Evolutionary conservation across 2,113 vertebrate species (phyloP).

Genomic region (Penelope pileata): DNA sequence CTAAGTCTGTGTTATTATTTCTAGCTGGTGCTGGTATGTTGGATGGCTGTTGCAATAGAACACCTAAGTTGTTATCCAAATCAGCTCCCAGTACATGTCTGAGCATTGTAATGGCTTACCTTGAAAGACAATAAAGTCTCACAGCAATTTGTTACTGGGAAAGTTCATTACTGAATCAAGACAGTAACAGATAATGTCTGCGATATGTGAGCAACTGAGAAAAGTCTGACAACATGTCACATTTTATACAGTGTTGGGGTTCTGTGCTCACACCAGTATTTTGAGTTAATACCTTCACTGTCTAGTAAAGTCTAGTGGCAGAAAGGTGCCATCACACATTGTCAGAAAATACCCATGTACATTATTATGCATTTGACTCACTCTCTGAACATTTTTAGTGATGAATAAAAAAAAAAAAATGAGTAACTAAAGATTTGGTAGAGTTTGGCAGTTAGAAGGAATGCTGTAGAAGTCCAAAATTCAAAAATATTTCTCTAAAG

Average conservation of each 20-base stretch:
- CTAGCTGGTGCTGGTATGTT: neutral
- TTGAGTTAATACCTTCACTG: slow-evolving; percentile 20
- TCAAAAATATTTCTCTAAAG: slow-evolving; percentile 38
- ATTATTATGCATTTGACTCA: slow-evolving; percentile 7
- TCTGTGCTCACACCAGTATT: neutral
- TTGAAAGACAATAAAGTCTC: neutral
- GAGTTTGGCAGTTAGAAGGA: slow-evolving; percentile 43
- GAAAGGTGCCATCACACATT: slow-evolving; percentile 35
- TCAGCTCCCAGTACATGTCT: neutral
- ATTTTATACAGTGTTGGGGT: neutral
- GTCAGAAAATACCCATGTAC: slow-evolving; percentile 48
- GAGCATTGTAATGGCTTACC: neutral
- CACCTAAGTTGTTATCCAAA: neutral
- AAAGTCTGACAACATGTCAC: neutral
- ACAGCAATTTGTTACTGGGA: neutral
- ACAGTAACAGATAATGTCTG: neutral
- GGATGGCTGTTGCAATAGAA: neutral
- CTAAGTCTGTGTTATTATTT: neutral
- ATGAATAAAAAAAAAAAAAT: slow-evolving; percentile 37
- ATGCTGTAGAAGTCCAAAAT: slow-evolving; percentile 38
- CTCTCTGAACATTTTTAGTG: slow-evolving; percentile 30
- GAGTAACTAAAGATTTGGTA: slow-evolving; percentile 37
- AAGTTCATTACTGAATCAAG: neutral
- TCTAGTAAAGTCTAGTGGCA: slow-evolving; percentile 41
- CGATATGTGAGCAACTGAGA: slow-evolving; percentile 19